phyloP scores from a whole-genome alignment of 2,113 vertebrate species.

The Oreotrochilus melanogaster region DNA sequence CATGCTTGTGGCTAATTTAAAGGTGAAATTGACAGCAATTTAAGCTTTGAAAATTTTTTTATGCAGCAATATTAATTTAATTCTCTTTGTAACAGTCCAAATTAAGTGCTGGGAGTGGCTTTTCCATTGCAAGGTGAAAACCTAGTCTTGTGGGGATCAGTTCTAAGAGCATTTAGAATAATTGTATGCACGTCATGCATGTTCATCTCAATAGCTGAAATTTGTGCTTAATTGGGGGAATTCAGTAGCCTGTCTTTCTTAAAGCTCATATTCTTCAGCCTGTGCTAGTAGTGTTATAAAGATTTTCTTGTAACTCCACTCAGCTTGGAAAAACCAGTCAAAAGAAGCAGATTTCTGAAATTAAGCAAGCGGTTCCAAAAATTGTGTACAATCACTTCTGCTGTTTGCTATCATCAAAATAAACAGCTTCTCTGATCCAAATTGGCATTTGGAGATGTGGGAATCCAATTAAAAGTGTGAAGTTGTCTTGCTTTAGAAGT shows the following conservation, averaged over 20 bases:
- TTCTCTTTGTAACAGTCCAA: not conserved
- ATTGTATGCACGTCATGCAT: not conserved
- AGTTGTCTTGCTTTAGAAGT: not conserved
- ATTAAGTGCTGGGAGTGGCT: not conserved
- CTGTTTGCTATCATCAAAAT: not conserved
- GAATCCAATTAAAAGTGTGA: not conserved
- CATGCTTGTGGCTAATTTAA: not conserved
- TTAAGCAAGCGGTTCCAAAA: not conserved
- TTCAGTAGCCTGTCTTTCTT: not conserved
- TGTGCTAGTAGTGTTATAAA: not conserved
- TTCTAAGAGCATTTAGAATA: not conserved
- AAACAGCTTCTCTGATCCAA: constrained; percentile 21
- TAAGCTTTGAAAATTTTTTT: not conserved
- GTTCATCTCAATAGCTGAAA: not conserved
- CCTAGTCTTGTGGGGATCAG: not conserved
- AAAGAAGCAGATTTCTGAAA: not conserved
- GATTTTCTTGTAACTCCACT: not conserved
- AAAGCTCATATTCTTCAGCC: not conserved
- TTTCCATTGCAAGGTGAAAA: not conserved
- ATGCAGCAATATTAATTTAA: not conserved
- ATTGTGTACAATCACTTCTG: not conserved
- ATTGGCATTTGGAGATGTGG: not conserved
- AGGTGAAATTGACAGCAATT: not conserved
- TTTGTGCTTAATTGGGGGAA: not conserved
- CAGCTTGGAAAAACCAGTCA: not conserved